Base-by-base conservation (phyloP, 2,888 invertebrate genomes). In the Phaonia tiefii region DNA sequence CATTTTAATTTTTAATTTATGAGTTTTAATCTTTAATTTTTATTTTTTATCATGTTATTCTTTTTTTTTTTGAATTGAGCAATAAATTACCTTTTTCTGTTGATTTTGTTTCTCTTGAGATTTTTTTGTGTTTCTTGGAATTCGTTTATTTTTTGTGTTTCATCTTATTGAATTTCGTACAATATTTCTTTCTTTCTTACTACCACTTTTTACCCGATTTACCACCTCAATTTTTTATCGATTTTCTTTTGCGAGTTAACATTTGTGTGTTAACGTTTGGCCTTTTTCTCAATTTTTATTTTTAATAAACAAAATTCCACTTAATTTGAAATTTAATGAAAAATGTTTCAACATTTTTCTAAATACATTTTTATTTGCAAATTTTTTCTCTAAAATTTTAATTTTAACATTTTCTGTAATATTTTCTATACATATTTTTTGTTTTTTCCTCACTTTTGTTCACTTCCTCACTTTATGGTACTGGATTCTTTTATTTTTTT, bases 401-500 rank as follows among this genome's bases (percentile, higher is more conserved):
- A n/a, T n/a, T 31, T 31, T 31, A 5, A 31, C 2, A 44, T 54
- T 54, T 5, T 54, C 11, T 25, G 13, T 25, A 13, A 44, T 44
- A 44, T 8, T 44, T 44, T 44, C 7, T 44, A 8, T 2, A 13
- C 10, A 37, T 37, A 4, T 44, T 44, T 44, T 44, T 44, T 44
- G 37, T 37, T 7, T 37, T 37, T 7, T n/a, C n/a, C n/a, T n/a
- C n/a, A n/a, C n/a, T 8, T 20, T 49, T n/a, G 49, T 60, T 60
- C 60, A 60, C 60, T 60, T 37, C 60, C 31, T 58, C 58, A 58
- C 58, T 58, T 25, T 60, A 22, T 54, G 56, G 31, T 25, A 26
- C 17, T 17, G 56, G 20, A 49, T 49, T 7, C 20, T 49, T 7
- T 13, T 49, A 17, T 49, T 49, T 15, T 8, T 46, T 46, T 46